phyloP scores from a whole-genome alignment of 2,888 invertebrate species.

The Reticulitermes lucifugus region DNA sequence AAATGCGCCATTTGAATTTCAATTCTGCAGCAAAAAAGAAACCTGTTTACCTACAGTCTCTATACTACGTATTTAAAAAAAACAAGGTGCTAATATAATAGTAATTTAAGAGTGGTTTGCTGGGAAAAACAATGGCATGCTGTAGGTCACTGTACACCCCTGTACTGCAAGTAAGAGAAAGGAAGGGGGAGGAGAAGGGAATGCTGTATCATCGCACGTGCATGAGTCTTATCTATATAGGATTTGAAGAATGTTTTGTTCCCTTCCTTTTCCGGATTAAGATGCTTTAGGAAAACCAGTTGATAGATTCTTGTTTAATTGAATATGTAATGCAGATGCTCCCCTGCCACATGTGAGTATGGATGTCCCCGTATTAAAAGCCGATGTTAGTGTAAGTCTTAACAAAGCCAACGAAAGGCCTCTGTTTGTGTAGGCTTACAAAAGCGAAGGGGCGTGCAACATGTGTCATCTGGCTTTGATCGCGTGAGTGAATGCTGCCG shows the following conservation, averaged over 20 bases:
- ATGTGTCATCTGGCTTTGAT: conserved; percentile 51
- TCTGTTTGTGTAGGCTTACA: not conserved
- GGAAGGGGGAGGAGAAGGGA: not conserved
- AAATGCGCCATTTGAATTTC: too few species aligned
- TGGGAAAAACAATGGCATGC: too few species aligned
- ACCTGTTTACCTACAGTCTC: too few species aligned
- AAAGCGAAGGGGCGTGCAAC: conserved; percentile 34
- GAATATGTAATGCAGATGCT: conserved; percentile 72
- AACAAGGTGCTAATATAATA: too few species aligned
- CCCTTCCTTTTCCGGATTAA: conserved; percentile 56
- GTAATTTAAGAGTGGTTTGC: too few species aligned
- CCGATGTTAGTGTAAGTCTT: not conserved
- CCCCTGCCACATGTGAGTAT: not conserved
- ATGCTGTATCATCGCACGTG: conserved; percentile 1
- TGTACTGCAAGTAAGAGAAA: not conserved
- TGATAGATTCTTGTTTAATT: conserved; percentile 78
- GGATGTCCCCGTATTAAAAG: not conserved
- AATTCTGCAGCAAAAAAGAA: too few species aligned
- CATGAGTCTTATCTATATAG: conserved; percentile 30
- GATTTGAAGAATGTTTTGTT: conserved; percentile 38
- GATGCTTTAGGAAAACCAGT: conserved; percentile 62
- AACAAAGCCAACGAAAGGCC: conserved; percentile 4
- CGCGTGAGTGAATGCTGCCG: not conserved
- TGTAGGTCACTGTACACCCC: not conserved
- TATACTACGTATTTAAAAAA: too few species aligned